Evolutionary conservation across 2,888 invertebrate genomes (phyloP).

Genomic region (Galerucella calmariensis): DNA sequence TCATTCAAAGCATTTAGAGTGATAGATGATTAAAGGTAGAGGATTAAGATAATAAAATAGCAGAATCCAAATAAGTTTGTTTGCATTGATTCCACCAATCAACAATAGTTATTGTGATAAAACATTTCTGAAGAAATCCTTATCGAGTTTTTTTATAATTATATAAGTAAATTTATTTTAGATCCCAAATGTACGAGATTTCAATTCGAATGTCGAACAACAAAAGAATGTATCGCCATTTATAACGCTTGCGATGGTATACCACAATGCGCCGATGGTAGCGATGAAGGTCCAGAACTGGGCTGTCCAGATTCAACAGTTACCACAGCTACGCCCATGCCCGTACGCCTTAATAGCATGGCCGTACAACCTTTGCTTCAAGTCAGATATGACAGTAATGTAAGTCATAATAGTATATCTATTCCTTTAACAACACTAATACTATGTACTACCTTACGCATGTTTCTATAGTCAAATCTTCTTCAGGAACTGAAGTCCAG

Average conservation of each 20-base stretch:
- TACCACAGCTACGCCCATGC: slow-evolving; percentile 58
- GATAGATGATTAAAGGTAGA: too few relatives aligned
- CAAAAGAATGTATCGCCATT: slow-evolving; percentile 91
- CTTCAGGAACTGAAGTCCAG: too few relatives aligned
- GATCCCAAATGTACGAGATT: slow-evolving; percentile 79
- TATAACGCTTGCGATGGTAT: slow-evolving; percentile 97
- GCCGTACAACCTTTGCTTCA: slow-evolving; percentile 28
- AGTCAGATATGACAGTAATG: slow-evolving; percentile 48
- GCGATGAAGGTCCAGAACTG: slow-evolving; percentile 89
- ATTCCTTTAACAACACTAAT: too few relatives aligned
- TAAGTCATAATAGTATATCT: slow-evolving; percentile 39
- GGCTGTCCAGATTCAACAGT: slow-evolving; percentile 73
- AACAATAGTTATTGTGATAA: too few relatives aligned
- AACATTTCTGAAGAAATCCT: neutral
- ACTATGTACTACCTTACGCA: too few relatives aligned
- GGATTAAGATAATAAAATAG: too few relatives aligned
- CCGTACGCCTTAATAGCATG: slow-evolving; percentile 40
- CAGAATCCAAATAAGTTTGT: too few relatives aligned
- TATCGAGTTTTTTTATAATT: neutral
- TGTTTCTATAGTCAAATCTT: too few relatives aligned
- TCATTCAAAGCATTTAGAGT: too few relatives aligned
- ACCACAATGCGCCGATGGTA: slow-evolving; percentile 90
- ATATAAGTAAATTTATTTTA: slow-evolving; percentile 41
- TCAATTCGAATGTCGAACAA: slow-evolving; percentile 88
- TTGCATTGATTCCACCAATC: too few relatives aligned